These are phyloP conservation scores for Syrmaticus mikado DNA, from an alignment of 2,113 vertebrate genomes.

Conservation along the genomic window DNA sequence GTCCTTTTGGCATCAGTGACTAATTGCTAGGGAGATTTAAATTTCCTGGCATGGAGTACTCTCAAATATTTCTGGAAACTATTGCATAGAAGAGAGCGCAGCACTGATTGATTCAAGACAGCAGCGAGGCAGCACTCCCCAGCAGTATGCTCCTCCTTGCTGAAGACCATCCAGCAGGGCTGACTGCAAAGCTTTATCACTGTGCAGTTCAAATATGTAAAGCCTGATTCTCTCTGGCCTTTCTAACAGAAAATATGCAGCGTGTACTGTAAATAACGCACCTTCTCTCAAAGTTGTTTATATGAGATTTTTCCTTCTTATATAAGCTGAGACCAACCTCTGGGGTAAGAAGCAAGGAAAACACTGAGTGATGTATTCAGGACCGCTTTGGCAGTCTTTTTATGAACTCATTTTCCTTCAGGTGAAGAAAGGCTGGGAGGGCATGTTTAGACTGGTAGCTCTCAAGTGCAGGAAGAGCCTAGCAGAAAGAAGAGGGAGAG, in stretches of 20 bases:
- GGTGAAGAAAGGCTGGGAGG: not conserved
- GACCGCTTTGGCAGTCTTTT: not conserved
- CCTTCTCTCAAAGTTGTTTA: not conserved
- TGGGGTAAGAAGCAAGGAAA: not conserved
- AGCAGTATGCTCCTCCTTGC: not conserved
- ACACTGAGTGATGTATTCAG: not conserved
- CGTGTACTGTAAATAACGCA: not conserved
- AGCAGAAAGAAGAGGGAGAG: not conserved
- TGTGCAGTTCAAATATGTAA: not conserved
- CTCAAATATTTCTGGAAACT: not conserved
- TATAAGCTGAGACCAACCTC: not conserved
- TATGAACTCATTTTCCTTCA: conserved; percentile 12
- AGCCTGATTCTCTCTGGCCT: not conserved
- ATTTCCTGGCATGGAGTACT: not conserved
- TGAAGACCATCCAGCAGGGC: not conserved
- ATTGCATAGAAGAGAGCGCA: not conserved
- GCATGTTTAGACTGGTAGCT: conserved; percentile 26
- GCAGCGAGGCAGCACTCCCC: not conserved
- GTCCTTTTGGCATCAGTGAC: not conserved
- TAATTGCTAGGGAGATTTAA: not conserved
- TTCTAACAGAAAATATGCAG: not conserved
- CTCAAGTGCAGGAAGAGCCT: not conserved
- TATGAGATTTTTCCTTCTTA: not conserved
- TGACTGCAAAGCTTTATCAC: not conserved
- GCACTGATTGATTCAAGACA: not conserved